Evolutionary conservation across 2,797 vertebrate species (phyloP).

Genomic region (Poeciliopsis paucimaculata): DNA sequence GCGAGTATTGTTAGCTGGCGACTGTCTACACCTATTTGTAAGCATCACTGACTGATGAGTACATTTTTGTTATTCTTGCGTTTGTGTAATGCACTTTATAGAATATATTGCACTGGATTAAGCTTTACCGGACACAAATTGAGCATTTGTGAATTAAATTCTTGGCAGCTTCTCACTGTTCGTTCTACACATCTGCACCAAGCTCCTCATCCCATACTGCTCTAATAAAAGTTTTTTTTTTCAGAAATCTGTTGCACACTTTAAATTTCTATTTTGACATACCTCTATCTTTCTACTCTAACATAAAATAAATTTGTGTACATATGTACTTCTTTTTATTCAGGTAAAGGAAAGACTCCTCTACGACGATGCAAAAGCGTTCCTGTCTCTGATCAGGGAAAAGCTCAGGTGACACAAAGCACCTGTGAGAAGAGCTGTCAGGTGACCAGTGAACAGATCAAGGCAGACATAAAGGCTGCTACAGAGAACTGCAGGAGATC

Average conservation of each 20-base stretch:
- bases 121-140: not conserved
- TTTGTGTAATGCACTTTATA: too few species aligned
- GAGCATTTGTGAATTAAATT: not conserved
- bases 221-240: not conserved
- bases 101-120: not conserved
- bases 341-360: conserved; percentile 96
- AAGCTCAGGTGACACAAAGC: conserved; percentile 76
- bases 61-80: too few species aligned
- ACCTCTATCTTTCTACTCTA: not conserved
- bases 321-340: conserved; percentile 18
- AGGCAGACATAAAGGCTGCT: conserved; percentile 98
- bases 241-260: not conserved
- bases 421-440: conserved; percentile 98
- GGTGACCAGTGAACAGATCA: conserved; percentile 98
- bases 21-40: too few species aligned
- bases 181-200: not conserved
- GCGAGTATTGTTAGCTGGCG: too few species aligned
- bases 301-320: not conserved
- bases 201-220: not conserved
- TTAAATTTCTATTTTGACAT: not conserved
- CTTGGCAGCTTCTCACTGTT: not conserved
- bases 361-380: conserved; percentile 79
- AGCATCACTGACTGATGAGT: too few species aligned
- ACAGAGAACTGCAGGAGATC: conserved; percentile 83
- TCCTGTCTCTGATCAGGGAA: conserved; percentile 7